phyloP scores from a whole-genome alignment of 2,888 invertebrate genomes.

The Argynnis bischoffii region DNA sequence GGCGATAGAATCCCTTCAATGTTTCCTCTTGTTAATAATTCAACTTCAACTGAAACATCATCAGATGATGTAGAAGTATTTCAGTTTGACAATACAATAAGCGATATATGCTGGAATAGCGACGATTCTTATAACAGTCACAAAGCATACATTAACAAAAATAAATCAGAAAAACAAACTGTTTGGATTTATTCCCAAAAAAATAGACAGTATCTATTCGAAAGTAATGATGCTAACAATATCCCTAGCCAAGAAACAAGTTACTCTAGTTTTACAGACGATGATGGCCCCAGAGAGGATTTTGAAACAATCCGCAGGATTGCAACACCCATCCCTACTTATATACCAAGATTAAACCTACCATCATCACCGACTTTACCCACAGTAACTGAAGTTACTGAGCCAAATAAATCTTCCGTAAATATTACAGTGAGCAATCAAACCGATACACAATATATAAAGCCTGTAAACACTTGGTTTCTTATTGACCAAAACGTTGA shows the following conservation, averaged over 20 bases:
- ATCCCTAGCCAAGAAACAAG: conserved; percentile 44
- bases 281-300: conserved; percentile 39
- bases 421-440: conserved; percentile 36
- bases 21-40: conserved; percentile 58
- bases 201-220: conserved; percentile 57
- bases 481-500: conserved; percentile 25
- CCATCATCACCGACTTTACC: conserved; percentile 59
- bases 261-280: conserved; percentile 45
- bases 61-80: conserved; percentile 46
- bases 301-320: conserved; percentile 42
- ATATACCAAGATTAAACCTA: conserved; percentile 61
- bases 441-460: conserved; percentile 33
- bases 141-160: conserved; percentile 45
- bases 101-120: conserved; percentile 39
- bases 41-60: conserved; percentile 52
- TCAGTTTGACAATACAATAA: conserved; percentile 44
- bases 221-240: conserved; percentile 49
- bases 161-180: conserved; percentile 53
- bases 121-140: conserved; percentile 46
- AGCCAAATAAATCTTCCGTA: conserved; percentile 48
- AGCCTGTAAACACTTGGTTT: conserved; percentile 56
- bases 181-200: conserved; percentile 70
- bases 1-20: conserved; percentile 39
- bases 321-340: conserved; percentile 59
- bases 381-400: conserved; percentile 67